These are phyloP conservation scores for Ceyx cyanopectus DNA, from an alignment of 2,113 vertebrate genomes.

Conservation along the genomic window DNA sequence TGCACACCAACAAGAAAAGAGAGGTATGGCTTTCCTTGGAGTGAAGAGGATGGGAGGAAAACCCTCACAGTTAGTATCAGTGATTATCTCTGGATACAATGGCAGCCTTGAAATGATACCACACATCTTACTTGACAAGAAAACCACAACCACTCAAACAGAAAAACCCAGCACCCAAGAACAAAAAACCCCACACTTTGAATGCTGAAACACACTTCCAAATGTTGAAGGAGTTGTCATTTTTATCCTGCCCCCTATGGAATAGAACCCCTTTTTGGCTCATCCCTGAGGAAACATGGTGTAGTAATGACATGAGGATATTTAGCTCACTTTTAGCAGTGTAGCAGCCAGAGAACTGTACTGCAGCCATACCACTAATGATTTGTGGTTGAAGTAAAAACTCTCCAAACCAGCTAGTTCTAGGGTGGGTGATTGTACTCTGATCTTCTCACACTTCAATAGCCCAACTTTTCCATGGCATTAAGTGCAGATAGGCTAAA, in stretches of 20 bases:
- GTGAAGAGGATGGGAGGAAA: background rate
- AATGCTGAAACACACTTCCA: background rate
- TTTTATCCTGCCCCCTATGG: background rate
- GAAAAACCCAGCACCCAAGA: background rate
- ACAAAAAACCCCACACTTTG: background rate
- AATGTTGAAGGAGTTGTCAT: background rate
- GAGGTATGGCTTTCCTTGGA: conserved; percentile 77
- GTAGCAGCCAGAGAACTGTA: background rate
- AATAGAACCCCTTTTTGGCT: background rate
- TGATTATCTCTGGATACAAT: background rate
- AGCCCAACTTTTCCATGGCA: background rate
- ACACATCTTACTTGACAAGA: background rate
- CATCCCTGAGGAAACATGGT: background rate
- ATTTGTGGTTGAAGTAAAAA: fast-evolving
- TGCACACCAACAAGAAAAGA: conserved; percentile 94
- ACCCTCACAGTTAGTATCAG: background rate
- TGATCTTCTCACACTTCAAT: background rate
- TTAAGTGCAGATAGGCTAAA: background rate
- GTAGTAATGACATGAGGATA: background rate
- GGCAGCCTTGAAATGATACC: background rate
- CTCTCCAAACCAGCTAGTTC: background rate
- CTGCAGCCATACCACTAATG: background rate
- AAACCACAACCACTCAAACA: background rate
- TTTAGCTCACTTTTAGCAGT: background rate
- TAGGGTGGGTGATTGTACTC: background rate